Conservation (phyloP, 2,797 vertebrate genomes). For the Caiman crocodilus region DNA sequence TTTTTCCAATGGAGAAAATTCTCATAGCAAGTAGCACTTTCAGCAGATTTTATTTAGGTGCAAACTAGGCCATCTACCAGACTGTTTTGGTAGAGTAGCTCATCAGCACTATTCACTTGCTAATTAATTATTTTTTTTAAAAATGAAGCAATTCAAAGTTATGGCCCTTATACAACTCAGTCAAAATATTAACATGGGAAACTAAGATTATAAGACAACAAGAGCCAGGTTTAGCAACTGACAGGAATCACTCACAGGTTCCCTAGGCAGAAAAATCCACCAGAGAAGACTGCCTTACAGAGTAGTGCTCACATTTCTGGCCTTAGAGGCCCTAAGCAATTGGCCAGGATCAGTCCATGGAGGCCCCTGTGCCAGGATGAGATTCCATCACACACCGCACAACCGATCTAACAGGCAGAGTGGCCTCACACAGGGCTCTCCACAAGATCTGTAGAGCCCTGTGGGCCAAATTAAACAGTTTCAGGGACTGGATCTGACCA, state of each 20-base stretch:
- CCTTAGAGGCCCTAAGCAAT: too few species aligned
- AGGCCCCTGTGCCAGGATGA: too few species aligned
- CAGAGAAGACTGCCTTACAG: too few species aligned
- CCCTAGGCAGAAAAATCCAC: too few species aligned
- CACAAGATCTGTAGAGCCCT: too few species aligned
- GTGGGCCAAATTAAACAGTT: neutral
- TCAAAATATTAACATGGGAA: too few species aligned
- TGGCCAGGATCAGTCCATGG: too few species aligned
- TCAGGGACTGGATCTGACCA: neutral
- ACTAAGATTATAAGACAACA: neutral
- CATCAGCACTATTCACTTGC: neutral
- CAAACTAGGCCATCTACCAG: neutral
- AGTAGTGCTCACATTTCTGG: too few species aligned
- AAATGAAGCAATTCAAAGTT: neutral
- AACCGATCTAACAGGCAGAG: too few species aligned
- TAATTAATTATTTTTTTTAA: neutral
- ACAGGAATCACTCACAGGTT: too few species aligned
- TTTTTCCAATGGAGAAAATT: neutral
- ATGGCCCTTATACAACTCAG: neutral
- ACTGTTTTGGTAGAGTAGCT: neutral
- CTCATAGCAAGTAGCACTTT: neutral
- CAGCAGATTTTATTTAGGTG: fast-evolving
- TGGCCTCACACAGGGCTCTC: too few species aligned
- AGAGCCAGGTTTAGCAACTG: neutral
- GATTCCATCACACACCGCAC: too few species aligned